Conservation (phyloP, 1,140 invertebrate species). For the Drosophila arizonae region DNA sequence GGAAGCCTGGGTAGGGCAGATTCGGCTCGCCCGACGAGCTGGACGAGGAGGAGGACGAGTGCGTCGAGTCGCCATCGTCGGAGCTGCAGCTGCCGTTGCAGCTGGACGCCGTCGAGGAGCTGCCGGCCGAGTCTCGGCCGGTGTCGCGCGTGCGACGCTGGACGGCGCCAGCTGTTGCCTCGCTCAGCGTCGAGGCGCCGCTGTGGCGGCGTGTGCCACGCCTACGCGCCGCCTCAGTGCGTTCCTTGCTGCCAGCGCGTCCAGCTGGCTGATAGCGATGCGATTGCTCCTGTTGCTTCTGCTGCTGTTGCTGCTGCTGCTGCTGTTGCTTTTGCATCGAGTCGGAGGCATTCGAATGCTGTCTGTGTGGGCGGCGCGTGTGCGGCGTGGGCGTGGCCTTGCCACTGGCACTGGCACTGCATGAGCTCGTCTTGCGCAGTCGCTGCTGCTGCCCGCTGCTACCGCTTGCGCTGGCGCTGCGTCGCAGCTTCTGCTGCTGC, state of each 20-base stretch:
- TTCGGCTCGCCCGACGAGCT: constrained; percentile 86
- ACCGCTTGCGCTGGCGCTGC: constrained; percentile 38
- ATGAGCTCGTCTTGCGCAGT: constrained; percentile 72
- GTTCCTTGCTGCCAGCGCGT: constrained; percentile 47
- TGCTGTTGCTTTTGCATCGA: constrained; percentile 20
- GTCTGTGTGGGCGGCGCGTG: constrained; percentile 35
- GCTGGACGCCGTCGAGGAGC: constrained; percentile 68
- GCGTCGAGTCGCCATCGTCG: constrained; percentile 85
- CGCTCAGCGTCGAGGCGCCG: constrained; percentile 58
- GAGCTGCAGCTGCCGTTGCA: constrained; percentile 84
- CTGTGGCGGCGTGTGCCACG: constrained; percentile 57
- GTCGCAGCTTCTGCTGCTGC: constrained; percentile 40
- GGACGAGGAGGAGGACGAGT: constrained; percentile 81
- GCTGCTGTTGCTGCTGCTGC: constrained; percentile 7
- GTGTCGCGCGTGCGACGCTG: constrained; percentile 2
- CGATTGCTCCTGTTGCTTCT: constrained; percentile 15
- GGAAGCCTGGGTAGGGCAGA: constrained; percentile 94
- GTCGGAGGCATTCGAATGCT: constrained; percentile 44
- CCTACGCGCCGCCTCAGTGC: constrained; percentile 24
- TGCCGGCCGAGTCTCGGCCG: constrained; percentile 34
- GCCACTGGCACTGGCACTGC: constrained; percentile 54
- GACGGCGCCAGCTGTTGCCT: constrained; percentile 19
- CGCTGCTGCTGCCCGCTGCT: constrained; percentile 40
- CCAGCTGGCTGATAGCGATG: constrained; percentile 47
- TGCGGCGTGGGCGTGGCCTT: constrained; percentile 41